phyloP scores from a whole-genome alignment of 92 coral and sea anemone genomes.

The Porites rus region DNA sequence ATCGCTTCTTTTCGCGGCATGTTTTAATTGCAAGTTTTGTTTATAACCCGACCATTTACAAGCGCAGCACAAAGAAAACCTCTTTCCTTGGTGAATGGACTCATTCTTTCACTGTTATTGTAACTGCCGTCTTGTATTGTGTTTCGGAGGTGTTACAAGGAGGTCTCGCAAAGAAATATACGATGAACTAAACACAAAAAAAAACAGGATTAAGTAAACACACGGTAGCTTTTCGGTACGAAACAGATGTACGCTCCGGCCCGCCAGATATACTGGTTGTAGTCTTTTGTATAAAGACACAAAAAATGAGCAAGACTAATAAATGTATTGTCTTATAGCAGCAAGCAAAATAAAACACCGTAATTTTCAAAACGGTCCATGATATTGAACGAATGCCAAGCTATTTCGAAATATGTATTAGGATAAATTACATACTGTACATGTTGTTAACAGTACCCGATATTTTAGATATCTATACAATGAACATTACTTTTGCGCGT shows the following conservation, averaged over 20 bases:
- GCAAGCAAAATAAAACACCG: background rate
- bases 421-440: background rate
- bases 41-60: background rate
- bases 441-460: background rate
- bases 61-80: background rate
- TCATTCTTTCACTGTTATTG: constrained; percentile 49
- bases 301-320: constrained; percentile 29
- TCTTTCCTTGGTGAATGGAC: constrained; percentile 10
- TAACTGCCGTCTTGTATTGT: constrained; percentile 3
- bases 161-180: constrained; percentile 31
- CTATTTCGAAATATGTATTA: background rate
- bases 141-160: constrained; percentile 12
- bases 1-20: constrained; percentile 10
- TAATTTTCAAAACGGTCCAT: background rate
- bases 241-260: constrained; percentile 38
- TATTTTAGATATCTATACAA: background rate
- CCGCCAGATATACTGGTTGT: constrained; percentile 31
- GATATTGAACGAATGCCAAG: background rate
- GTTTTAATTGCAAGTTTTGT: constrained; percentile 11
- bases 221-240: constrained; percentile 21
- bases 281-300: background rate
- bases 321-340: constrained; percentile 5
- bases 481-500: background rate
- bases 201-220: constrained; percentile 18
- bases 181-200: constrained; percentile 29